Conservation (phyloP, 1,140 invertebrate genomes). For the Trichonephila inaurata region DNA sequence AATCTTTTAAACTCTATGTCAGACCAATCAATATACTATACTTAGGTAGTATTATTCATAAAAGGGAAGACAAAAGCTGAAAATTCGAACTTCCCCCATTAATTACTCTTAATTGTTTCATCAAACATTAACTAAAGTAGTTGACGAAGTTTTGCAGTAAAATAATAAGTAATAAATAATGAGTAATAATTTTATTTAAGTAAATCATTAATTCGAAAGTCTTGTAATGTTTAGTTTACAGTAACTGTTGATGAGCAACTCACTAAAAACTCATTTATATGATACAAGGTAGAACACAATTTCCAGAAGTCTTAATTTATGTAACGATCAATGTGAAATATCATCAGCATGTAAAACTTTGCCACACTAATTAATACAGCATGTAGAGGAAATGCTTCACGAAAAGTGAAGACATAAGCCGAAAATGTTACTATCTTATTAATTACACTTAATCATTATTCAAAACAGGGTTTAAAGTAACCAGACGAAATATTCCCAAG, state of each 20-base stretch:
- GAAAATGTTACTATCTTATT: not conserved
- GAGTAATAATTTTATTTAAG: no score
- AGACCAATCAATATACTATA: not conserved
- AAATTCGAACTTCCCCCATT: not conserved
- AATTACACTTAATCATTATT: not conserved
- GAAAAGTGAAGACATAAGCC: not conserved
- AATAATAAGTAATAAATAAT: no score
- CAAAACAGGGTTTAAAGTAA: not conserved
- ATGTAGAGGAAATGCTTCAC: not conserved
- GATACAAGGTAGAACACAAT: no score
- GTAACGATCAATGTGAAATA: no score
- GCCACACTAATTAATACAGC: not conserved
- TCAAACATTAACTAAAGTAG: not conserved
- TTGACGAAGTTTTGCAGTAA: no score
- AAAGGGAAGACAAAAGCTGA: not conserved
- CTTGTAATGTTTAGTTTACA: no score
- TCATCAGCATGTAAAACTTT: no score
- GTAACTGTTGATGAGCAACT: no score
- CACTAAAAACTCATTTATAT: no score
- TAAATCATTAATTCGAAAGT: no score
- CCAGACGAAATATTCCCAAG: not conserved
- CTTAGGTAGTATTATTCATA: not conserved
- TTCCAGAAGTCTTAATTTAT: no score
- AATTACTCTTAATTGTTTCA: not conserved
- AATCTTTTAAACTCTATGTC: no score